Conservation (phyloP, 2,113 vertebrate genomes). For the Dascyllus trimaculatus region DNA sequence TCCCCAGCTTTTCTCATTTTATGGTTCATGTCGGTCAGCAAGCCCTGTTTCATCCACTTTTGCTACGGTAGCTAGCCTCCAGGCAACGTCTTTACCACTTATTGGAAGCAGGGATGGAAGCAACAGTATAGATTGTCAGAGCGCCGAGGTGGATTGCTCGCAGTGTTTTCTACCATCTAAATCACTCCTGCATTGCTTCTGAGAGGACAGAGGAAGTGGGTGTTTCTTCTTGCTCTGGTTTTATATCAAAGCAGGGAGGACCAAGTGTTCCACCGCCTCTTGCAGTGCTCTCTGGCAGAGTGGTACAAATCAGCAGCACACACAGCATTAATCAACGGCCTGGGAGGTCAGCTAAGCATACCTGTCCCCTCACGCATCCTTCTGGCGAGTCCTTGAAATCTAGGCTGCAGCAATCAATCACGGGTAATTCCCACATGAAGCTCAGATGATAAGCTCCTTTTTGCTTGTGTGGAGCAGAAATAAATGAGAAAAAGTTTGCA, state of each 20-base stretch:
- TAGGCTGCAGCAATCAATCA: conserved; percentile 77
- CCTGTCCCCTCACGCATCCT: conserved; percentile 67
- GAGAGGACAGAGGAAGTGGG: conserved; percentile 31
- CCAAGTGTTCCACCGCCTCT: conserved; percentile 42
- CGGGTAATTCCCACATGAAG: conserved; percentile 62
- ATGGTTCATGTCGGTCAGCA: conserved; percentile 66
- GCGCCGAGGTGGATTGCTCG: conserved; percentile 44
- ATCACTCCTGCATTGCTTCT: conserved; percentile 60
- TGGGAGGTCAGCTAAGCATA: conserved; percentile 71
- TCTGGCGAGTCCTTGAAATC: conserved; percentile 73
- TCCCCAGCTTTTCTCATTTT: conserved; percentile 71
- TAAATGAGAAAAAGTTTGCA: conserved; percentile 57
- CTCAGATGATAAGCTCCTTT: conserved; percentile 67
- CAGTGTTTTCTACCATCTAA: conserved; percentile 66
- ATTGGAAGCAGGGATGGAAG: conserved; percentile 66
- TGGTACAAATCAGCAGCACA: conserved; percentile 69
- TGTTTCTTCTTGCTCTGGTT: conserved; percentile 41
- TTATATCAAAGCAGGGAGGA: conserved; percentile 59
- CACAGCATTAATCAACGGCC: conserved; percentile 78
- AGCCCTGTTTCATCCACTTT: conserved; percentile 59
- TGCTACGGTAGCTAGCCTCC: conserved; percentile 55
- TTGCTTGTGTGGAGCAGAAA: conserved; percentile 44
- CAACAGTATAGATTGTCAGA: conserved; percentile 50
- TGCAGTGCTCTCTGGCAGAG: conserved; percentile 45
- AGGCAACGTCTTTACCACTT: conserved; percentile 60